Evolutionary conservation across 2,797 vertebrate species (phyloP), one percentile per base, ranked within the genome.

Genomic region (Falco concolor): DNA sequence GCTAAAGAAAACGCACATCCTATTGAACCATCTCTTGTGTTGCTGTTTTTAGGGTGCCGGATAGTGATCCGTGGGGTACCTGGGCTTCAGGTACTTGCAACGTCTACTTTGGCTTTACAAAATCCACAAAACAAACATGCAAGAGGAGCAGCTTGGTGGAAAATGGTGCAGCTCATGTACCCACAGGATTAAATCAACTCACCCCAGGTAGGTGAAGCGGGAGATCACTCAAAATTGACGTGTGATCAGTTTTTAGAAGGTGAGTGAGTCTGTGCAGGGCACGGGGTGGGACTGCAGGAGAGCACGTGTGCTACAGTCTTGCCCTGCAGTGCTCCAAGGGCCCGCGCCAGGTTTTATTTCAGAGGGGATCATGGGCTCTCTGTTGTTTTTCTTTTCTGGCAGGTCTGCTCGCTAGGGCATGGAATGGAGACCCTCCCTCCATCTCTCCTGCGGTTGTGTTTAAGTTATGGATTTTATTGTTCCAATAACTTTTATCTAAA

Each of bases 401-500:
- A 27, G 59, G 16, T 59, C 81, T 53, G 77, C 52, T 64, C 30
- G 24, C 6, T 28, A n/a, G 69, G 60, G 59, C 75, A 24, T 0
- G 0, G 77, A 23, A 38, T 13, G 3, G 47, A 59, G 68, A 82
- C 38, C 49, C 45, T 82, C 77, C 77, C 85, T 82, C 59, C 61
- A 16, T 61, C 84, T 77, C 60, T 87, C 57, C 44, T 30, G 10
- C 0, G 2, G 47, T 82, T 12, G 5, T 77, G 67, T 87, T 90
- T 87, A 52, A 87, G 10, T 90, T 92, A 90, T 1, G 61, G 91
- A 68, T 95, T 96, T 96, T 89, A 92, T 68, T 83, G 80, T 93
- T 93, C 91, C 94, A 87, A 56, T 94, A 81, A 90, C 90, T 63
- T 87, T 72, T 80, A 95, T 94, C 94, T 96, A 15, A 87, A 34